These are phyloP conservation scores for Xiphophorus maculatus DNA, from an alignment of 2,113 vertebrate genomes.

Conservation along the genomic window DNA sequence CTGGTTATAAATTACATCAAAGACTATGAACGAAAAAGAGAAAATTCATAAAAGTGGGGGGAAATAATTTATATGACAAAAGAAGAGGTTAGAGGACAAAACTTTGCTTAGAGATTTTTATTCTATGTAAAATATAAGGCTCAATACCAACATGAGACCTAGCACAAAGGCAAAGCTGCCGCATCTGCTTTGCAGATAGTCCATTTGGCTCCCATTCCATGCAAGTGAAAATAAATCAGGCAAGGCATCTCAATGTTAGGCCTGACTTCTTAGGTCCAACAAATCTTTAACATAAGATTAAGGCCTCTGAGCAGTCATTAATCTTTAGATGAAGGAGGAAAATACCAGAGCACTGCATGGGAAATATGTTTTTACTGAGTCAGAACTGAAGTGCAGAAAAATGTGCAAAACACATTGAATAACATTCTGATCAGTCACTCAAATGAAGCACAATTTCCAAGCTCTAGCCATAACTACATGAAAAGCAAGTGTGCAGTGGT, in stretches of 20 bases:
- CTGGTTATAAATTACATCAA: conserved; percentile 14
- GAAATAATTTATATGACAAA: conserved; percentile 10
- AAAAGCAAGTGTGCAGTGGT: not conserved
- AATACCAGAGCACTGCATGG: conserved; percentile 61
- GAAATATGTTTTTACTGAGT: conserved; percentile 61
- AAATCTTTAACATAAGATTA: conserved; percentile 79
- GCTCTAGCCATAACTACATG: not conserved
- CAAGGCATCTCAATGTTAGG: conserved; percentile 73
- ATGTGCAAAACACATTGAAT: conserved; percentile 48
- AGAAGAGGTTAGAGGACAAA: conserved; percentile 56
- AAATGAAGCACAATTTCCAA: conserved; percentile 7
- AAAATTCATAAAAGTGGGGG: conserved; percentile 7
- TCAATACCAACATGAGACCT: conserved; percentile 61
- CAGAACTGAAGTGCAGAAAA: conserved; percentile 46
- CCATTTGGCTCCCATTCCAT: conserved; percentile 61
- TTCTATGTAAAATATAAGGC: conserved; percentile 66
- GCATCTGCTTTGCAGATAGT: conserved; percentile 77
- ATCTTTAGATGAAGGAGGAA: conserved; percentile 63
- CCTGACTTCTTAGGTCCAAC: conserved; percentile 73
- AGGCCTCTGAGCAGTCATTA: conserved; percentile 70
- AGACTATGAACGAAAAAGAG: not conserved
- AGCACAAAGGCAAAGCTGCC: conserved; percentile 65
- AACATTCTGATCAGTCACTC: conserved; percentile 42
- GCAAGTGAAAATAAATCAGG: conserved; percentile 76
- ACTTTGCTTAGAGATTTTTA: conserved; percentile 60